Base-by-base conservation (phyloP, 1,140 invertebrate species). In the Hylyphantes graminicola region DNA sequence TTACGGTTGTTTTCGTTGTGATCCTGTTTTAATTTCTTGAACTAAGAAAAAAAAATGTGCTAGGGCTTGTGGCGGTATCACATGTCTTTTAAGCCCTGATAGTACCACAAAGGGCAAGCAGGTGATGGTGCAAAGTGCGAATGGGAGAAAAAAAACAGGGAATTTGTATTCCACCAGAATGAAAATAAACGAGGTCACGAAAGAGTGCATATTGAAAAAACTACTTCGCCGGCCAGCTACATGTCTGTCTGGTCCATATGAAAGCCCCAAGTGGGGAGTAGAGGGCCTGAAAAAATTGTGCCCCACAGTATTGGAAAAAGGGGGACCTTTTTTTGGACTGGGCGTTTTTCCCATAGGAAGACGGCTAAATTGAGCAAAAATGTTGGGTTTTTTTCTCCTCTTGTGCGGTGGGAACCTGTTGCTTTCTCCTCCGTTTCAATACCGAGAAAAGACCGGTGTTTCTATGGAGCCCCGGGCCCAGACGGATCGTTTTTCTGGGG, bases 301-400 rank as follows among this genome's bases (percentile, higher is more conserved):
- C 64, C 48, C 35, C 35, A 35, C 35, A 35, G 35, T 35, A 35
- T 35, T 35, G 35, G 35, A 68, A 70, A 68, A 11, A 70, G 10
- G 9, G 48, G 54, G 54, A 70, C 54, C 68, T 70, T 70, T 63
- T 61, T 64, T 81, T 51, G 79, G 68, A 81, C 67, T 73, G 68
- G 57, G 79, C 68, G 67, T 73, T 72, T 81, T 83, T 83, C 80
- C 80, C 80, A 83, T 83, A 54, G 80, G 80, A 83, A 83, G 77
- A 21, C 50, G 21, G 11, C 80, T 17, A 83, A 83, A 74, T 83
- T 50, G 59, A 57, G 72, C 59, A 73, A 83, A 75, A 83, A 83
- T 75, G 61, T 51, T 15, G 51, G 59, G 48, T 17, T 10, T 53
- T 54, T 19, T 67, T 76, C 17, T n/a, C 53, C 55, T 35, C 63